These are phyloP conservation scores for Sminthurides aquaticus DNA, from an alignment of 2,888 invertebrate genomes.

Conservation along the genomic window DNA sequence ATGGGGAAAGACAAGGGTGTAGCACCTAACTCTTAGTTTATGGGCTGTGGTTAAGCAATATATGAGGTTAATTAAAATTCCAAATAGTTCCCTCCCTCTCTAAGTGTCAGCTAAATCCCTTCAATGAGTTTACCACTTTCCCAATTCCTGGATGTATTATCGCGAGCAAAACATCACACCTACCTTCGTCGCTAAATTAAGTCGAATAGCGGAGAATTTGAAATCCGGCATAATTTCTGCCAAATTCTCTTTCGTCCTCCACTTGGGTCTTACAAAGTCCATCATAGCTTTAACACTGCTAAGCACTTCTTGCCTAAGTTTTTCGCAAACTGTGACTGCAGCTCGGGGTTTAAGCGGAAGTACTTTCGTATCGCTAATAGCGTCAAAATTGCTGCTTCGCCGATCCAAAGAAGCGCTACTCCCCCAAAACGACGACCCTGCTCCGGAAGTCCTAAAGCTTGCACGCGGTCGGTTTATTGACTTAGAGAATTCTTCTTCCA, in stretches of 20 bases:
- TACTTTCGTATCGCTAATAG: slow-evolving; percentile 50
- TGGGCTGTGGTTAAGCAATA: too few species aligned
- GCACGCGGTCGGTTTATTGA: neutral
- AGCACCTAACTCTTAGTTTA: too few species aligned
- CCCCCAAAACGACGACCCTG: slow-evolving; percentile 1
- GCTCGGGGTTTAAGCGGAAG: slow-evolving; percentile 67
- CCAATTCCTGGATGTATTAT: too few species aligned
- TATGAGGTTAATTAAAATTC: too few species aligned
- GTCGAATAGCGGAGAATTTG: slow-evolving; percentile 33
- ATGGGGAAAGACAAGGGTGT: too few species aligned
- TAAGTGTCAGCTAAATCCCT: too few species aligned
- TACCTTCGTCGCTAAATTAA: slow-evolving; percentile 40
- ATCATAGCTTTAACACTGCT: slow-evolving; percentile 69
- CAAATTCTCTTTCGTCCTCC: slow-evolving; percentile 72
- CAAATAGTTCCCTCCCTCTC: too few species aligned
- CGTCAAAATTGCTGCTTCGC: neutral
- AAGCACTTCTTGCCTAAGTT: slow-evolving; percentile 70
- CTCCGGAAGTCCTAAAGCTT: neutral
- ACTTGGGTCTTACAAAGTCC: slow-evolving; percentile 65
- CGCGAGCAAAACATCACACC: too few species aligned
- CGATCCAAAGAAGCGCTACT: neutral
- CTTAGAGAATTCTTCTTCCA: neutral
- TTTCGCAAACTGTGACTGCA: slow-evolving; percentile 66
- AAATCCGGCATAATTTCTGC: slow-evolving; percentile 51
- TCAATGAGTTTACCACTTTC: too few species aligned